Percentiles rank a stretch among this genome's conserved stretches.
Conservation (phyloP, 2,113 vertebrate genomes). For the Myrmecophaga tridactyla region DNA sequence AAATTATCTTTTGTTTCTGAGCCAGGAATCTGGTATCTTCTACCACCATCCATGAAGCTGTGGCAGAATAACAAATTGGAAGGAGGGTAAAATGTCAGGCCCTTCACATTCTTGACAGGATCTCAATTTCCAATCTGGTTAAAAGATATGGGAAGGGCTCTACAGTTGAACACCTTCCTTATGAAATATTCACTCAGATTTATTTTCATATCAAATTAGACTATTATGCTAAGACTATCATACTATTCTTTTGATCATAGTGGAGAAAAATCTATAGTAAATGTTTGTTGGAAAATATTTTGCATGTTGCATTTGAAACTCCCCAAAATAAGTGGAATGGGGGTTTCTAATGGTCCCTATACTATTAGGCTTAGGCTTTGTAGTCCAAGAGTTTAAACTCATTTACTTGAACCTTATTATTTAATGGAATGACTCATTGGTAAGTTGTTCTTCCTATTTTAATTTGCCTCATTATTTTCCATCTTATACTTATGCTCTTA, state of each 20-base stretch:
- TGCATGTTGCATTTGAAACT: background rate
- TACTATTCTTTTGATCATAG: background rate
- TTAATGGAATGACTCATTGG: background rate
- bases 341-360: background rate
- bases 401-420: constrained; percentile 2
- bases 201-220: background rate
- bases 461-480: constrained; percentile 41
- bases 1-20: no score
- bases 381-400: background rate
- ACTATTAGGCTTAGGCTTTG: background rate
- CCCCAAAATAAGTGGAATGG: background rate
- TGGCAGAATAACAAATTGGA: no score
- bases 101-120: no score
- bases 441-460: background rate
- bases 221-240: background rate
- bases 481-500: background rate
- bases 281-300: background rate
- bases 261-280: background rate
- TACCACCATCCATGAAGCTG: no score
- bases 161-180: background rate
- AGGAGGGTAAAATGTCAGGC: no score
- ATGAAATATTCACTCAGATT: background rate
- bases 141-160: no score
- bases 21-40: no score
- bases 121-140: no score